Evolutionary conservation across 2,888 invertebrate genomes (phyloP), one percentile per base, ranked within the genome.

Genomic region (Nymphalis urticae): DNA sequence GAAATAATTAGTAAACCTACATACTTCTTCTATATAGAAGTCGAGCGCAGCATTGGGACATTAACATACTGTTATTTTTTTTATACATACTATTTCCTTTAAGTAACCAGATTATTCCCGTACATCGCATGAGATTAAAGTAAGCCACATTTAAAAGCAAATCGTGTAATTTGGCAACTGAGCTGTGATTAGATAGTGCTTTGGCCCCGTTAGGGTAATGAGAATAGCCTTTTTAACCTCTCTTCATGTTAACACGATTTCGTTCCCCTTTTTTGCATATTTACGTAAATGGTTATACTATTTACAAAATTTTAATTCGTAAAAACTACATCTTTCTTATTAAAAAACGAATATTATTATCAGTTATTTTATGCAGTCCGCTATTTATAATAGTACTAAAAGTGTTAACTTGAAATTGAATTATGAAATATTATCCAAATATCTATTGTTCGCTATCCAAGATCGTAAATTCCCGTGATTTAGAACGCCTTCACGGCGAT

Each of bases 161-260:
- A 85, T 87, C 86, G 86, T 86, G 86, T 89, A 90, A 91, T 92
- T 92, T 91, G 91, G 90, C 91, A 92, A 88, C 87, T 86, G 84
- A 85, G 79, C 87, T 85, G 86, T 89, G 90, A 91, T 91, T 90
- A 91, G 90, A 90, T 89, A 90, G 89, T 89, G 89, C 87, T 87
- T 85, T 82, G 82, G 83, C 82, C 89, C 89, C 87, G 89, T 90
- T 92, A 89, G 82, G 83, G 80, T 88, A 89, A 92, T 89, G 88
- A 89, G 86, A 83, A 86, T 81, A 79, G 85, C 85, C 85, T 85
- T 87, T 87, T 86, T 87, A 88, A 87, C 87, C 86, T 86, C 81
- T 85, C 83, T 80, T 76, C 79, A 81, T 81, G 80, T 81, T 82
- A 81, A 81, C 79, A 80, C 81, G 77, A 85, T 85, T 78, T 76